Evolutionary conservation across 2,797 vertebrate species (phyloP), one percentile per base, ranked within the genome.

Genomic region (Helarctos malayanus): DNA sequence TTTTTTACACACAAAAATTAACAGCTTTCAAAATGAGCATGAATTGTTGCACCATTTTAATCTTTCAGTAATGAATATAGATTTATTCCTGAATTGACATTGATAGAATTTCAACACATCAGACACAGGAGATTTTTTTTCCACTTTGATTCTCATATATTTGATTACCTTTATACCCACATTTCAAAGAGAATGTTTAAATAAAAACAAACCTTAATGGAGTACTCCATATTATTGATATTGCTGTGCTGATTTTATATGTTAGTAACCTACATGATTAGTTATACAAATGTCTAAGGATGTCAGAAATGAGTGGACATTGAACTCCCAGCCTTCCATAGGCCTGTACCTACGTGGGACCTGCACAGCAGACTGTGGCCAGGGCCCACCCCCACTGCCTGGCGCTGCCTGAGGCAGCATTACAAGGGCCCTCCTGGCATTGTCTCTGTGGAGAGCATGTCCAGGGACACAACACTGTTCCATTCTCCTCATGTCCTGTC

Each of bases 161-260:
- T 80, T 90, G 47, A 52, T 93, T 56, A 52, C 41, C 59, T 88
- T 69, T 41, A 4, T 81, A 45, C 9, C 23, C 21, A 9, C 23
- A 85, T 78, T 61, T 91, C 73, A 94, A 96, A 85, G 41, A 78
- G 15, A 87, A 81, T 63, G 27, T 88, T 93, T 96, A 80, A 82
- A 35, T 59, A 41, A 29, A 93, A 84, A 45, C 47, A 65, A 89
- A 52, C 19, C 57, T 73, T 90, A 91, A 49, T 61, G 23, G 29
- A 90, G 65, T 78, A 27, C 7, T 92, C 92, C 71, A 2, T 32
- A 35, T 88, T 69, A 45, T 25, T 47, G 79, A 68, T 80, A 29
- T 18, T 61, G 52, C 41, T 63, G 18, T 32, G 47, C 23, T 81
- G 81, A 91, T 52, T 92, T 79, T 49, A 15, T 35, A 27, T n/a